Percentiles rank a stretch among this genome's conserved stretches.
phyloP scores from a whole-genome alignment of 2,797 vertebrate genomes.

The Danio choprae region DNA sequence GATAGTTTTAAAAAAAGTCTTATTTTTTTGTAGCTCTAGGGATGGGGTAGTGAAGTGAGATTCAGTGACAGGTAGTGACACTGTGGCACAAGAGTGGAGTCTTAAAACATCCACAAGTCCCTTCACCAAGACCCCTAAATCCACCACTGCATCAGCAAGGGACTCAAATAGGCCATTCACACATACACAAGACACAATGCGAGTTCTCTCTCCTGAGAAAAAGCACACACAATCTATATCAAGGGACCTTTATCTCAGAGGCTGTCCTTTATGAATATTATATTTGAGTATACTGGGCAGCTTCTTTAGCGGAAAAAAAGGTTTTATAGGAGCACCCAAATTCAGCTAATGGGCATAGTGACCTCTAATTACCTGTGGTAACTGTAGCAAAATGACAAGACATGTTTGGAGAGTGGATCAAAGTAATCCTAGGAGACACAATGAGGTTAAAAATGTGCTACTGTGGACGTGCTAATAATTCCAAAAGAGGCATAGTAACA shows the following conservation, averaged over 20 bases:
- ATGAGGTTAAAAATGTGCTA: neutral
- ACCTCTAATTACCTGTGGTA: conserved; percentile 35
- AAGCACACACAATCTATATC: neutral
- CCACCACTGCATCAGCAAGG: neutral
- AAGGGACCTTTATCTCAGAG: conserved; percentile 26
- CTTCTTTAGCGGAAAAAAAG: conserved; percentile 17
- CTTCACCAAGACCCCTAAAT: conserved; percentile 2
- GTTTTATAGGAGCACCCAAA: conserved; percentile 22
- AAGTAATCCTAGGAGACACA: conserved; percentile 1
- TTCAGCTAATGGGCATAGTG: conserved; percentile 15
- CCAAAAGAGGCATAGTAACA: neutral
- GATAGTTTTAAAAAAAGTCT: neutral
- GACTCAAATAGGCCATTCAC: neutral
- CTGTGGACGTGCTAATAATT: neutral
- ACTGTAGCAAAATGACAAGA: conserved; percentile 34
- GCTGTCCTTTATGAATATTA: conserved; percentile 42
- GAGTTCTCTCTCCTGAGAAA: neutral
- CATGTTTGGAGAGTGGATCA: neutral
- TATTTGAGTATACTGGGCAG: conserved; percentile 17
- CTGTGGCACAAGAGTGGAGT: neutral
- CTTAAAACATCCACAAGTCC: neutral
- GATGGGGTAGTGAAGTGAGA: neutral
- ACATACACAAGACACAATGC: conserved; percentile 13
- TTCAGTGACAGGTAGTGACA: conserved; percentile 24
- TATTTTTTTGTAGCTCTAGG: neutral